These are phyloP conservation scores for Gymnopithys bicolor DNA, from an alignment of 2,797 vertebrate species.

Conservation along the genomic window DNA sequence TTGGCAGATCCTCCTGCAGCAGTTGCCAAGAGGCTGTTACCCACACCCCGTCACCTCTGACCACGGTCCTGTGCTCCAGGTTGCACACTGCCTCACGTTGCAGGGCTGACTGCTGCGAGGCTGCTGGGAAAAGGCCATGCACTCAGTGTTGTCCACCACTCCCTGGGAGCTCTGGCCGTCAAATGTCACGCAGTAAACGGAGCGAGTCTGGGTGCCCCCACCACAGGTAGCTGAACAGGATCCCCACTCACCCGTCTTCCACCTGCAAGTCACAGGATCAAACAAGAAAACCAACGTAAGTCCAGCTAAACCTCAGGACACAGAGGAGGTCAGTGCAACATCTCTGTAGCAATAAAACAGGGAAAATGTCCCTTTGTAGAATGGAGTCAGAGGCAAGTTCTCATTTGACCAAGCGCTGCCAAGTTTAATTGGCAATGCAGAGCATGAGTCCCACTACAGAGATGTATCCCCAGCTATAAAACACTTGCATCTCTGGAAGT, in stretches of 20 bases:
- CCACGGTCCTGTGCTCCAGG: conserved; percentile 83
- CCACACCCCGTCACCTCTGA: conserved; percentile 79
- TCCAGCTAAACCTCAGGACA: background rate
- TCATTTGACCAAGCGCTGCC: background rate
- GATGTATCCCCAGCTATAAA: background rate
- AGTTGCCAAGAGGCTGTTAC: background rate
- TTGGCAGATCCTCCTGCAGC: background rate
- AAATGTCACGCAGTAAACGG: conserved; percentile 84
- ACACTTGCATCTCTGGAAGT: background rate
- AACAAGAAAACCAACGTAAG: background rate
- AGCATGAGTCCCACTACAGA: background rate
- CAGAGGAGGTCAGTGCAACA: background rate
- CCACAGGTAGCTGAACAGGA: conserved; percentile 89
- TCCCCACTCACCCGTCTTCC: conserved; percentile 88
- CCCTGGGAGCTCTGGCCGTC: conserved; percentile 78
- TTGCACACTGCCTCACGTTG: conserved; percentile 83
- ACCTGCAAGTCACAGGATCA: conserved; percentile 78
- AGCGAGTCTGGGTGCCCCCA: conserved; percentile 88
- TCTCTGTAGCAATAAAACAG: background rate
- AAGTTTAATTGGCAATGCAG: background rate
- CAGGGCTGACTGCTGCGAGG: conserved; percentile 86
- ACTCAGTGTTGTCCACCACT: conserved; percentile 81
- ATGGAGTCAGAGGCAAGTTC: background rate
- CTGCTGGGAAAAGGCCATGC: conserved; percentile 79
- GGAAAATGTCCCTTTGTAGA: background rate